Base-by-base conservation (phyloP, 2,888 invertebrate genomes). In the Brassicogethes aeneus region DNA sequence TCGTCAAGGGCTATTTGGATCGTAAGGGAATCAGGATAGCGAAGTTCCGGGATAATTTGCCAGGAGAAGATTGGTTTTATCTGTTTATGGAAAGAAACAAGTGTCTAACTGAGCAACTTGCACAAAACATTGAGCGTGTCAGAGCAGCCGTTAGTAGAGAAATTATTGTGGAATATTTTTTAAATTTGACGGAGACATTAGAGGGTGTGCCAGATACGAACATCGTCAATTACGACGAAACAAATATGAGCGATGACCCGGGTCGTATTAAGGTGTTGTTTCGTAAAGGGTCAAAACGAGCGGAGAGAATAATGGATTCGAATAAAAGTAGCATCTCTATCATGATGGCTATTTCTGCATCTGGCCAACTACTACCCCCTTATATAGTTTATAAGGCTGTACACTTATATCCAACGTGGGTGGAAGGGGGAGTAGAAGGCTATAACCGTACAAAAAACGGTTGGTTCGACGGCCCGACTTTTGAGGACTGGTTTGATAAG, bases 191-290 rank as follows among this genome's bases (percentile, higher is more conserved):
- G 23, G 29, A 30, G 17, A 37, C 39, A 8, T 31, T 39, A 29
- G 43, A 45, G 41, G 37, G 34, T 41, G 42, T 39, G 29, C 30
- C 39, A 8, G 31, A 41, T 8, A 29, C 32, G 8, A 17, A 42
- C 34, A 42, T 42, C 2, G 34, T 49, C 8, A 51, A 51, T 34
- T 45, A 49, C 23, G 48, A 49, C 17, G 48, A 47, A 30, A 49
- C 39, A 3, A 51, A 49, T 37, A 15, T 51, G 3, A 42, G 38
- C 2, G 51, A 51, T 37, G 46, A 51, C 34, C 48, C 47, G 7
- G 48, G 45, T 2, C 40, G 37, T 40, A 8, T 14, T 31, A 44
- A 46, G 42, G 48, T 51, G 23, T 13, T 51, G 10, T 43, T 39
- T 36, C 39, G 42, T n/a, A 37, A 41, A 36, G 50, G 50, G 16